Evolutionary conservation across 2,113 vertebrate genomes (phyloP).

Genomic region (Tichodroma muraria): DNA sequence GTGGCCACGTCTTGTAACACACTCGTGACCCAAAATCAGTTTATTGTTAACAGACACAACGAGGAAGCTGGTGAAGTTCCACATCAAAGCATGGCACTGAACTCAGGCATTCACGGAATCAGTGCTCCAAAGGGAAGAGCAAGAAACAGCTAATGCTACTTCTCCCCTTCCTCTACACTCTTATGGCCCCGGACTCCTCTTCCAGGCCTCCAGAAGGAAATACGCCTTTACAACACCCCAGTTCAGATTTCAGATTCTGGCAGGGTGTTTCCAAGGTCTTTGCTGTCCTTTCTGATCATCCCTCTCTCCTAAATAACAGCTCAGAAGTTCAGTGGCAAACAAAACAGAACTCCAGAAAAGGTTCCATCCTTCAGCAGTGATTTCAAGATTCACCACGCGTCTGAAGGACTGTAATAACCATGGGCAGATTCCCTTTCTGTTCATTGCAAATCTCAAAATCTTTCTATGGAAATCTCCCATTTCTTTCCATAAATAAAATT

Average conservation of each 20-base stretch:
- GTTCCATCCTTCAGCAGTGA: not conserved
- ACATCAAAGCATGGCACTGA: not conserved
- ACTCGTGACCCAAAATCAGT: not conserved
- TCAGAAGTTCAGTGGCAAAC: not conserved
- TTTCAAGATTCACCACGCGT: fast-evolving
- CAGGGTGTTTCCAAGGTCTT: not conserved
- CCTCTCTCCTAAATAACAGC: not conserved
- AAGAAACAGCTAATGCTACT: not conserved
- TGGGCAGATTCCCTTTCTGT: not conserved
- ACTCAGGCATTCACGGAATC: not conserved
- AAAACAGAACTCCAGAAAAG: not conserved
- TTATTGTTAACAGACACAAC: not conserved
- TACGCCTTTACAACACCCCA: not conserved
- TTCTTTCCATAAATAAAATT: not conserved
- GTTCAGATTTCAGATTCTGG: not conserved
- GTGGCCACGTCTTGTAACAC: not conserved
- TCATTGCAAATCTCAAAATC: not conserved
- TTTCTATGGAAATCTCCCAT: not conserved
- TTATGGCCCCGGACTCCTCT: not conserved
- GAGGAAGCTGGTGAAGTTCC: not conserved
- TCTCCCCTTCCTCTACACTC: not conserved
- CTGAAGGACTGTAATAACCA: not conserved
- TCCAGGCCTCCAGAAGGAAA: not conserved
- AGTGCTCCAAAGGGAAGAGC: not conserved
- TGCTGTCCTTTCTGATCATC: not conserved